Percentiles rank a stretch among this genome's conserved stretches.
phyloP scores from a whole-genome alignment of 1,140 invertebrate genomes.

The Drosophila simulans region DNA sequence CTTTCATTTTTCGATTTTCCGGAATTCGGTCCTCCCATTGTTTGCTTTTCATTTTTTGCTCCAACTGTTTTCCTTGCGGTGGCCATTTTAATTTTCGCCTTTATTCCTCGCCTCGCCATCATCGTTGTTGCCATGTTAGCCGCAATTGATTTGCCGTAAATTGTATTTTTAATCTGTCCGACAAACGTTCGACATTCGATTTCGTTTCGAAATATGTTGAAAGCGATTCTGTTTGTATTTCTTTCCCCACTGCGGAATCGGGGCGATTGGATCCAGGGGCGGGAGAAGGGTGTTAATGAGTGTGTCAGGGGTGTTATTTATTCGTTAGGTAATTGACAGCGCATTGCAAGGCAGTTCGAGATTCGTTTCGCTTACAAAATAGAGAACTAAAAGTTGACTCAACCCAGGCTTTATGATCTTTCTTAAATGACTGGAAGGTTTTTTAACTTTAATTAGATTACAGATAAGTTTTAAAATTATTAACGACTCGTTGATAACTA shows the following conservation, averaged over 20 bases:
- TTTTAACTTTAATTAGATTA: too few relatives aligned
- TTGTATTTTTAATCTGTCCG: constrained; percentile 79
- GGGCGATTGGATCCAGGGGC: neutral
- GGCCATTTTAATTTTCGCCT: constrained; percentile 68
- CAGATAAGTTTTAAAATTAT: too few relatives aligned
- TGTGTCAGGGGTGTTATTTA: constrained; percentile 63
- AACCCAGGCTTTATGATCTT: neutral
- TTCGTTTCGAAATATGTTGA: constrained; percentile 35
- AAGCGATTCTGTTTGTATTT: constrained; percentile 44
- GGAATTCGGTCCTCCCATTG: constrained; percentile 28
- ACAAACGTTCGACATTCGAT: constrained; percentile 54
- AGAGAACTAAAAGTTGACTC: too few relatives aligned
- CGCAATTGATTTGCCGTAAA: constrained; percentile 78
- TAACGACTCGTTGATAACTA: too few relatives aligned
- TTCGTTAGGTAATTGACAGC: constrained; percentile 33
- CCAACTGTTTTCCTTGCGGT: constrained; percentile 52
- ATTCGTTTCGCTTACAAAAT: neutral
- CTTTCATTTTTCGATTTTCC: constrained; percentile 30
- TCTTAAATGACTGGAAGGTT: too few relatives aligned
- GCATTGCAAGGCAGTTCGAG: neutral
- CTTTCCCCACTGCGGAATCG: neutral
- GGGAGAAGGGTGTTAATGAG: constrained; percentile 51
- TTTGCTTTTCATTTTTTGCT: constrained; percentile 80
- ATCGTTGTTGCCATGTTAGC: constrained; percentile 65
- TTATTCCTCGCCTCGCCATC: constrained; percentile 26